Evolutionary conservation across 2,113 vertebrate species (phyloP).

Genomic region (Azemiops feae): DNA sequence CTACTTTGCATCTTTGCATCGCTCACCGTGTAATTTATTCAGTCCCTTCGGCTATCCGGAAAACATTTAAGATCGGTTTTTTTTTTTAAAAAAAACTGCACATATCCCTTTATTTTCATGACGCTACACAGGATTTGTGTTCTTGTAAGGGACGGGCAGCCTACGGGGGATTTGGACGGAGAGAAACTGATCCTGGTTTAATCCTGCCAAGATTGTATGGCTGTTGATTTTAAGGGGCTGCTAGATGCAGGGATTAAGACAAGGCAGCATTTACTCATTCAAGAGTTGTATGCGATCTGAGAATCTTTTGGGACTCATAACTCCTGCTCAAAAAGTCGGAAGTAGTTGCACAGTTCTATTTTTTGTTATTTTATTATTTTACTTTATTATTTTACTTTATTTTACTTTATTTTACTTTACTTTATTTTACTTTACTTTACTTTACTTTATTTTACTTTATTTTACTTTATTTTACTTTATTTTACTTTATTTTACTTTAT

Average conservation of each 20-base stretch:
- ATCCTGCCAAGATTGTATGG: neutral
- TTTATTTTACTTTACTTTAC: too few relatives aligned
- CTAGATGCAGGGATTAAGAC: neutral
- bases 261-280: neutral
- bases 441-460: too few relatives aligned
- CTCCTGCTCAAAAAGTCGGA: neutral
- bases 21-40: neutral
- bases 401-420: too few relatives aligned
- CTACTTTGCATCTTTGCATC: neutral
- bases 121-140: neutral
- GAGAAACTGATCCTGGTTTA: neutral
- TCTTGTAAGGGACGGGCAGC: neutral
- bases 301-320: neutral
- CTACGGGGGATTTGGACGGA: neutral
- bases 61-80: neutral
- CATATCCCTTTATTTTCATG: neutral
- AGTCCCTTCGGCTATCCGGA: neutral
- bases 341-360: neutral
- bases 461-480: too few relatives aligned
- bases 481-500: too few relatives aligned
- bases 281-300: neutral
- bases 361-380: neutral
- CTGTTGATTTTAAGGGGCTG: neutral
- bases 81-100: too few relatives aligned
- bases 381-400: neutral